Evolutionary conservation across 2,113 vertebrate species (phyloP), one percentile per base, ranked within the genome.

Genomic region (Semicossyphus pulcher): DNA sequence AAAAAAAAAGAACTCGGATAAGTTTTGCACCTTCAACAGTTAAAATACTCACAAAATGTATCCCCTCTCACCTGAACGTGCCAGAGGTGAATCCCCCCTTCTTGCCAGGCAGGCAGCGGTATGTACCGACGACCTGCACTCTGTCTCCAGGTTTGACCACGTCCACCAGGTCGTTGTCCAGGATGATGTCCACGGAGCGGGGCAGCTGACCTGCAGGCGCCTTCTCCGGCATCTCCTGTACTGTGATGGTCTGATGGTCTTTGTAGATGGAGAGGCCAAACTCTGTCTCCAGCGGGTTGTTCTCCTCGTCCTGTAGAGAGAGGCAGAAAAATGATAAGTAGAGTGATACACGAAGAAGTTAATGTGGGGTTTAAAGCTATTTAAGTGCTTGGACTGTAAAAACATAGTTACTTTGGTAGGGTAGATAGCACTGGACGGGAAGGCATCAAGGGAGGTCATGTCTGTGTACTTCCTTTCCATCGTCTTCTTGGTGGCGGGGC

Each of bases 151-250:
- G 97, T 72, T 99, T 99, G 53, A 96, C 93, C 26, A 47, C 56
- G 31, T 99, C 98, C 84, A 99, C 98, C 84, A 99, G 90, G 83
- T 99, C 98, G 16, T 98, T 95, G 32, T 99, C 97, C 88, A 99
- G 89, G 71, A 99, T 91, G 59, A 99, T 94, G 4, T 99, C 97
- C 87, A 99, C 95, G 0, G 97, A 99, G 72, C 98, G 97, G 0
- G 98, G 98, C 26, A 99, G 95, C 88, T 99, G 97, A n/a, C 98
- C 98, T 0, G 98, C 97, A 0, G 98, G 98, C 4, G 98, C 97
- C 67, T 99, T 99, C 91, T 99, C 98, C 0, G 98, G 98, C 98
- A 99, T 99, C 93, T 99, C 98, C 93, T 99, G 97, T 56, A 99
- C 96, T 0, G 96, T 97, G 91, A 99, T 94, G 69, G 94, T 97